Conservation (phyloP, 2,888 invertebrate species). For the Biston stratarius region DNA sequence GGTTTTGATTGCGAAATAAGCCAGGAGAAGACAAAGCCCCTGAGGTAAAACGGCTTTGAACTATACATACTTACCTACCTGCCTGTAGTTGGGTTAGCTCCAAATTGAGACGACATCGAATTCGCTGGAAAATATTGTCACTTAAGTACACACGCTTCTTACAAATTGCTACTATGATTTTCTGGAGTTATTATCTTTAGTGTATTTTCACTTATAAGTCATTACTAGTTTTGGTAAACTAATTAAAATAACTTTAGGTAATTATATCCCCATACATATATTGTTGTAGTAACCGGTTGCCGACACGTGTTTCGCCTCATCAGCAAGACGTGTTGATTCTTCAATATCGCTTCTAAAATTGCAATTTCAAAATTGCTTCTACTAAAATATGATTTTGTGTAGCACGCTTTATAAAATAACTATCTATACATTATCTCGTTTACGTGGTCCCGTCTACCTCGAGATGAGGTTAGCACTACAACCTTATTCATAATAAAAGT, state of each 20-base stretch:
- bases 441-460: not conserved
- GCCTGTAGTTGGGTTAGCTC: slow-evolving; percentile 23
- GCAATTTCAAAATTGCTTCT: not conserved
- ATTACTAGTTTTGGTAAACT: too few species aligned
- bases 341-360: too few species aligned
- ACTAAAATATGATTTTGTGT: slow-evolving; percentile 6
- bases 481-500: too few species aligned
- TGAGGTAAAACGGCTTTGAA: slow-evolving; percentile 53
- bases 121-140: slow-evolving; percentile 17
- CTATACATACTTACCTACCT: slow-evolving; percentile 48
- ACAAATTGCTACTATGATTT: slow-evolving; percentile 1
- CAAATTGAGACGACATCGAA: slow-evolving; percentile 20
- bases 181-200: too few species aligned
- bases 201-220: too few species aligned
- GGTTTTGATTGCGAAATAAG: slow-evolving; percentile 63
- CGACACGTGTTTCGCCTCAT: too few species aligned
- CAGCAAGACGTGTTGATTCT: too few species aligned
- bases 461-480: not conserved
- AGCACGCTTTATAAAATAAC: slow-evolving; percentile 2
- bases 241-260: too few species aligned
- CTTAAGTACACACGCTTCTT: slow-evolving; percentile 7
- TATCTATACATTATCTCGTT: not conserved
- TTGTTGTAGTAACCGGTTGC: too few species aligned
- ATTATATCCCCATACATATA: too few species aligned
- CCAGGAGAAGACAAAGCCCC: slow-evolving; percentile 58